These are phyloP conservation scores for Ylistrum balloti DNA, from an alignment of 1,140 invertebrate species.

Conservation along the genomic window DNA sequence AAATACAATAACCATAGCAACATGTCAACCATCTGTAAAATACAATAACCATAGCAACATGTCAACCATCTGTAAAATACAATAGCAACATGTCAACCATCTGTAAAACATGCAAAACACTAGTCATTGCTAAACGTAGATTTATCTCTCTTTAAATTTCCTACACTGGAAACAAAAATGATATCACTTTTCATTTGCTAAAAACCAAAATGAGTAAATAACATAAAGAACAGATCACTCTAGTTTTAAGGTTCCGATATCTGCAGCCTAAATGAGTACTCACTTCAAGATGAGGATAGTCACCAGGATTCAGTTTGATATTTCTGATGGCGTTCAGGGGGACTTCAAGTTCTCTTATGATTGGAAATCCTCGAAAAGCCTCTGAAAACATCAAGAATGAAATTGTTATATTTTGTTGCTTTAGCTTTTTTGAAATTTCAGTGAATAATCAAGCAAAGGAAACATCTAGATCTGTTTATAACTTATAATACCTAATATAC, in stretches of 20 bases:
- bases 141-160: not conserved
- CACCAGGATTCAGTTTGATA: constrained; percentile 71
- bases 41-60: no score
- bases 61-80: no score
- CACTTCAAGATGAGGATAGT: constrained; percentile 78
- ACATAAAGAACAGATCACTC: no score
- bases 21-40: no score
- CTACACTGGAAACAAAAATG: not conserved
- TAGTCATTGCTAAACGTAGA: no score
- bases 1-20: no score
- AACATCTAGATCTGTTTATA: not conserved
- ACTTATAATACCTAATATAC: no score
- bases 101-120: not conserved
- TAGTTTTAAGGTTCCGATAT: no score
- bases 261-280: not conserved
- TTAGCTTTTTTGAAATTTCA: not conserved
- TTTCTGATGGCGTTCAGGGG: constrained; percentile 79
- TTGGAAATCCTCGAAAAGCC: constrained; percentile 79
- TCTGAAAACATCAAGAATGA: constrained; percentile 67
- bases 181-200: not conserved
- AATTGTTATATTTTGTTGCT: not conserved
- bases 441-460: not conserved
- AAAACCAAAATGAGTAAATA: no score
- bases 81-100: not conserved
- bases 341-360: constrained; percentile 79